Percentiles rank a stretch among this genome's conserved stretches.
phyloP scores from a whole-genome alignment of 2,888 invertebrate genomes.

The Ptilodon capucinus region DNA sequence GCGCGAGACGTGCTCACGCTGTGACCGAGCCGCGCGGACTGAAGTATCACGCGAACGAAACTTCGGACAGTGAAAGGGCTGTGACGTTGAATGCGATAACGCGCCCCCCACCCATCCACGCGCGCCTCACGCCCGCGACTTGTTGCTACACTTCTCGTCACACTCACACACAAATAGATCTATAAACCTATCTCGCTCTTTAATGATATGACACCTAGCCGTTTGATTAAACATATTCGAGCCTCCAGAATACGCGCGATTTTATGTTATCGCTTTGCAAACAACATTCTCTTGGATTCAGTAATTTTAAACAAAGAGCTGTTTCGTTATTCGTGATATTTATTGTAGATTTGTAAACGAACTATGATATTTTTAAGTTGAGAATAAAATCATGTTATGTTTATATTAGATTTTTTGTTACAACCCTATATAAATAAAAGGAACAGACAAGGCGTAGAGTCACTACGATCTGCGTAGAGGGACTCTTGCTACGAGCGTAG shows the following conservation, averaged over 20 bases:
- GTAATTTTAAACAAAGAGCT: conserved; percentile 34
- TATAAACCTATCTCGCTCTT: conserved; percentile 60
- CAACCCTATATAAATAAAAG: conserved; percentile 4
- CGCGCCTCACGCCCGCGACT: conserved; percentile 52
- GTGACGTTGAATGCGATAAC: conserved; percentile 84
- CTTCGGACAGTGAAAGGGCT: conserved; percentile 78
- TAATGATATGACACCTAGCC: conserved; percentile 55
- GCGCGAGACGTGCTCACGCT: conserved; percentile 74
- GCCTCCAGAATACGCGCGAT: conserved; percentile 39
- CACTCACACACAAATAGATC: conserved; percentile 34
- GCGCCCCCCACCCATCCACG: conserved; percentile 56
- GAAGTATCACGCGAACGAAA: conserved; percentile 46
- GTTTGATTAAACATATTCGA: conserved; percentile 53
- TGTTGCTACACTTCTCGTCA: conserved; percentile 69
- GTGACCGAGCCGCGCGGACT: conserved; percentile 81
- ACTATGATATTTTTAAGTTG: too few relatives aligned
- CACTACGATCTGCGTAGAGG: conserved; percentile 37
- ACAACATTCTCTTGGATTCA: conserved; percentile 37
- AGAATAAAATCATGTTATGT: not conserved
- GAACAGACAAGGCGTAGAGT: conserved; percentile 18
- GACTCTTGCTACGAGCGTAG: conserved; percentile 41
- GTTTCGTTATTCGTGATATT: conserved; percentile 7
- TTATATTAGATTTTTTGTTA: not conserved
- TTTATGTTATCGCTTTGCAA: conserved; percentile 44
- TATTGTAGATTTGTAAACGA: conserved; percentile 21